Evolutionary conservation across 2,113 vertebrate species (phyloP).

Genomic region (Eupsittula cactorum): DNA sequence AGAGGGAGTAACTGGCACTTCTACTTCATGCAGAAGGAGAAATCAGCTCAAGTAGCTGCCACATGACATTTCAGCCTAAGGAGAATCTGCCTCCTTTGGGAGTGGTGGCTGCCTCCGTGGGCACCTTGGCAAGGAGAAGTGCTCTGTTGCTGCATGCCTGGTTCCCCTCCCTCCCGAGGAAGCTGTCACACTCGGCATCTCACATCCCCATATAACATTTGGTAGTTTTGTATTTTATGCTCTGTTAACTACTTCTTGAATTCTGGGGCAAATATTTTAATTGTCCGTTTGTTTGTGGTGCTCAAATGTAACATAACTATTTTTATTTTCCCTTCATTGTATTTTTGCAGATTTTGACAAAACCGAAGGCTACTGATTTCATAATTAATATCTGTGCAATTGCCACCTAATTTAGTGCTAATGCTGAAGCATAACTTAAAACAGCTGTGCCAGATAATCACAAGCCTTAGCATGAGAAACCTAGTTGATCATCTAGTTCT

Average conservation of each 20-base stretch:
- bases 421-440: slow-evolving; percentile 29
- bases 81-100: neutral
- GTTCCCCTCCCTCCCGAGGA: neutral
- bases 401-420: slow-evolving; percentile 34
- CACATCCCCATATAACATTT: neutral
- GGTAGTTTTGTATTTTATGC: neutral
- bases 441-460: slow-evolving; percentile 52
- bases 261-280: neutral
- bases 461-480: slow-evolving; percentile 13
- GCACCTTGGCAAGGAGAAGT: neutral
- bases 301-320: neutral
- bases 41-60: neutral
- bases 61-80: rapidly evolving
- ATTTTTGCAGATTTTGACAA: slow-evolving; percentile 21
- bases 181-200: rapidly evolving
- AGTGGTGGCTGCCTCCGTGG: rapidly evolving
- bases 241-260: neutral
- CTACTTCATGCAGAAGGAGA: neutral
- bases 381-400: slow-evolving; percentile 55
- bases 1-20: neutral
- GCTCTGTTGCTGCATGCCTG: rapidly evolving
- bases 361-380: slow-evolving; percentile 32
- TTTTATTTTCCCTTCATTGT: slow-evolving; percentile 2
- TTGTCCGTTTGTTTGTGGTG: neutral
- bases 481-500: slow-evolving; percentile 11